Conservation (phyloP, 2,888 invertebrate species). For the Cristatella mucedo region DNA sequence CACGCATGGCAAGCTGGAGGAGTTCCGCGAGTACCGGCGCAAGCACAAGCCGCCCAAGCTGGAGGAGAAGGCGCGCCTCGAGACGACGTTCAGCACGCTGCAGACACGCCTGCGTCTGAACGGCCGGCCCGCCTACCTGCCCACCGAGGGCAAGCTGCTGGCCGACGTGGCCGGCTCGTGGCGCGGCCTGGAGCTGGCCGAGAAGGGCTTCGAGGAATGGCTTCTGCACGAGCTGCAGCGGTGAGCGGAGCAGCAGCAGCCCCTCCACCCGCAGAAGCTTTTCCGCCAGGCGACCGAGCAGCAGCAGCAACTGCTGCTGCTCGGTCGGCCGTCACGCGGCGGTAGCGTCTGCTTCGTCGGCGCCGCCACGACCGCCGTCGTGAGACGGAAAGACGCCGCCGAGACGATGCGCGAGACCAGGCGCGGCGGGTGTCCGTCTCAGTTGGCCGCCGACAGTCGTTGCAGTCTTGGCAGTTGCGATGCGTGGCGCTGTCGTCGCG, state of each 20-base stretch:
- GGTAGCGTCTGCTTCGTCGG: too few species aligned
- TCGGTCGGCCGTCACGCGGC: too few species aligned
- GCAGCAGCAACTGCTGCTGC: constrained; percentile 87
- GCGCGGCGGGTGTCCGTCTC: too few species aligned
- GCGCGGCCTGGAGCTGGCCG: constrained; percentile 88
- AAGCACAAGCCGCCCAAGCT: constrained; percentile 95
- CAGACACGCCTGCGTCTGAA: constrained; percentile 89
- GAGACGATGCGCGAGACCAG: too few species aligned
- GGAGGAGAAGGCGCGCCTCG: constrained; percentile 88
- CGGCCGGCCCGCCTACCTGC: constrained; percentile 92
- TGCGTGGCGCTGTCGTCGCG: too few species aligned
- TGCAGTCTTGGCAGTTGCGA: too few species aligned
- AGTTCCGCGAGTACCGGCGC: constrained; percentile 87
- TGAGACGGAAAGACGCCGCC: too few species aligned
- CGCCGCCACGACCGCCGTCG: too few species aligned
- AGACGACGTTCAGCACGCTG: constrained; percentile 94
- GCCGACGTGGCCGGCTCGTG: constrained; percentile 91
- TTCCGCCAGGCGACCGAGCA: too few species aligned
- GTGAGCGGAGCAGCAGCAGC: too few species aligned
- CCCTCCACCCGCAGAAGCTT: too few species aligned
- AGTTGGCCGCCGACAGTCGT: too few species aligned
- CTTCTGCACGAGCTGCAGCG: constrained; percentile 80
- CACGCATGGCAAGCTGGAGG: constrained; percentile 85
- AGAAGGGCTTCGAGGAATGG: constrained; percentile 96
- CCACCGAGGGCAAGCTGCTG: constrained; percentile 91